Evolutionary conservation across 2,113 vertebrate species (phyloP).

Genomic region (Pica pica): DNA sequence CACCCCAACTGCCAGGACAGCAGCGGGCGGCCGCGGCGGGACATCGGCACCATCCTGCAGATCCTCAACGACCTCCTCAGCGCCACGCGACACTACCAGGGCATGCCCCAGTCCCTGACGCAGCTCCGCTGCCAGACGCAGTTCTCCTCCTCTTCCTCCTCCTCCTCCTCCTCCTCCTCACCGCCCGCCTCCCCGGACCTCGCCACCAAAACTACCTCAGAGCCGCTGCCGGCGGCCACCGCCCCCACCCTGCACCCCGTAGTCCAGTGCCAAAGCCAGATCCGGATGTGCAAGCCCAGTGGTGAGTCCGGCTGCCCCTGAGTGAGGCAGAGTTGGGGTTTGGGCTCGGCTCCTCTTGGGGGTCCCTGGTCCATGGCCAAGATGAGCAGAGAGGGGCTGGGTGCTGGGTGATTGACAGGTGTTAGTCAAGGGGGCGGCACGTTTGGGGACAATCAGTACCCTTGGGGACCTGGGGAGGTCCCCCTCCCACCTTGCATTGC

Average conservation of each 20-base stretch:
- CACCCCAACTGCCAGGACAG: slow-evolving; percentile 99
- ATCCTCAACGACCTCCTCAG: slow-evolving; percentile 98
- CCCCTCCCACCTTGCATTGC: not conserved
- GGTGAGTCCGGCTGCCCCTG: slow-evolving; percentile 61
- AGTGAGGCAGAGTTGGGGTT: not conserved
- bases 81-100: slow-evolving; percentile 97
- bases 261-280: slow-evolving; percentile 90
- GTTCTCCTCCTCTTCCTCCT: slow-evolving; percentile 68
- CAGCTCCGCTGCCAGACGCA: slow-evolving; percentile 96
- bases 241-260: slow-evolving; percentile 65
- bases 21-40: slow-evolving; percentile 89
- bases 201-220: slow-evolving; percentile 89
- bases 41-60: slow-evolving; percentile 97
- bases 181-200: slow-evolving; percentile 62
- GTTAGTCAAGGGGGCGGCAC: fast-evolving
- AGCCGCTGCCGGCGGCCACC: slow-evolving; percentile 19
- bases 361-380: too few relatives aligned
- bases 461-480: not conserved
- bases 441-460: not conserved
- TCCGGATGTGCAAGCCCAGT: slow-evolving; percentile 88
- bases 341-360: not conserved
- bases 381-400: not conserved
- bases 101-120: slow-evolving; percentile 92
- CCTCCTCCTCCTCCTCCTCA: slow-evolving; percentile 47
- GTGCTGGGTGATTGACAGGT: not conserved